Base-by-base conservation (phyloP, 1,140 invertebrate genomes). In the Drosophila malerkotliana region DNA sequence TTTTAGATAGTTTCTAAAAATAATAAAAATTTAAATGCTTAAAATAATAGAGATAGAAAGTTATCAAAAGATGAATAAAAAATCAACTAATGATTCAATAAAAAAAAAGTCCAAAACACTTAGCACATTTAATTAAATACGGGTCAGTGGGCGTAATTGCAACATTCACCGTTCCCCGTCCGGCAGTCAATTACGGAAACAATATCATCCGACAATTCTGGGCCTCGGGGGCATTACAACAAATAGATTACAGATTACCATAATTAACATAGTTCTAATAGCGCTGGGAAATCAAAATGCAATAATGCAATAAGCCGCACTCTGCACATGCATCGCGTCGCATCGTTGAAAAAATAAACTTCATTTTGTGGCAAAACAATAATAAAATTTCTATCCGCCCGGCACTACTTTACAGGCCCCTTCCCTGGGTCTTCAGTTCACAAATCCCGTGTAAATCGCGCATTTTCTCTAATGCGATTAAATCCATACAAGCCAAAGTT, bases 221-320 rank as follows among this genome's bases (percentile, higher is more conserved):
- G 45, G 49, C 14, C 66, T 41, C 45, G 21, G 21, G 67, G 54
- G 48, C 66, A 45, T 53, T 60, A 24, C 37, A 21, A 55, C 52
- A 53, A 44, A 45, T 45, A 58, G 51, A 58, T 56, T 32, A 53
- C 47, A 44, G 62, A 84, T 85, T 80, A 73, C 67, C 77, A 77
- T 80, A 77, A 84, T 85, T 66, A 84, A 72, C 77, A 80, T 80
- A 68, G 72, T 73, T 84, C 75, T 55, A 79, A 76, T 79, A 55
- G 54, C 57, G 49, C 63, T 58, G 72, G 39, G 34, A 60, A 49
- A 57, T 54, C 39, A 45, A 67, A 58, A 45, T n/a, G 58, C 54
- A 39, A 44, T 30, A 58, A 45, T n/a, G 58, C 54, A 39, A 37
- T 30, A 37, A 72, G 71, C 54, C 44, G 37, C 45, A 54, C 26